Base-by-base conservation (phyloP, 2,888 invertebrate species). In the Chorisops tibialis region DNA sequence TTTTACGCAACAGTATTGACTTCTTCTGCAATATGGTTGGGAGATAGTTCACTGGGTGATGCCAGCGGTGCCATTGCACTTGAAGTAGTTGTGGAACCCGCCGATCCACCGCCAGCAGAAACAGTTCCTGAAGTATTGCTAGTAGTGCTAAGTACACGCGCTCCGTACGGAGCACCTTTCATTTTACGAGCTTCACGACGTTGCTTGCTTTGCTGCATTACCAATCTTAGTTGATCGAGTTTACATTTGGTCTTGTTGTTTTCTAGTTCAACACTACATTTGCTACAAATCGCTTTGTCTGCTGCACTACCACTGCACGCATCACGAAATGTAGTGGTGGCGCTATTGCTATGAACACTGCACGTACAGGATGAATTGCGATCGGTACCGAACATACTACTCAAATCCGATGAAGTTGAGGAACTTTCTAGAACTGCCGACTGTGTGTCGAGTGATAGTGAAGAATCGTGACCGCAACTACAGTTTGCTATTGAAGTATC, bases 151-250 rank as follows among this genome's bases (percentile, higher is more conserved):
- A 70, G 65, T 18, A 69, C 69, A 45, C 68, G 68, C 1, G 71
- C 71, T 49, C 71, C 74, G 70, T 90, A 90, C 7, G 90, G 90
- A 51, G 84, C 76, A 2, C 83, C 82, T 73, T 87, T 86, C 64
- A 87, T 79, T 74, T 87, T 87, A 61, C 90, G 83, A 45, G 88
- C 91, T 71, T 91, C 88, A 58, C 94, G 85, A 64, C 91, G 83
- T 67, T 92, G 88, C 67, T 93, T 87, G 70, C 91, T 85, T 76
- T 95, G 92, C 70, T 93, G 93, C 91, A 96, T 91, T 62, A 94
- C 91, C 68, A 91, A 83, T 68, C 93, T 87, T 59, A 95, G 80
- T 67, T 91, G 91, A 72, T 93, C 90, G 77, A 95, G 84, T 78
- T 95, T 95, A 69, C 89, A 88, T 71, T 91, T 88, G 6, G 91